These are phyloP conservation scores for Oxyura jamaicensis DNA, from an alignment of 2,113 vertebrate species.

Conservation along the genomic window DNA sequence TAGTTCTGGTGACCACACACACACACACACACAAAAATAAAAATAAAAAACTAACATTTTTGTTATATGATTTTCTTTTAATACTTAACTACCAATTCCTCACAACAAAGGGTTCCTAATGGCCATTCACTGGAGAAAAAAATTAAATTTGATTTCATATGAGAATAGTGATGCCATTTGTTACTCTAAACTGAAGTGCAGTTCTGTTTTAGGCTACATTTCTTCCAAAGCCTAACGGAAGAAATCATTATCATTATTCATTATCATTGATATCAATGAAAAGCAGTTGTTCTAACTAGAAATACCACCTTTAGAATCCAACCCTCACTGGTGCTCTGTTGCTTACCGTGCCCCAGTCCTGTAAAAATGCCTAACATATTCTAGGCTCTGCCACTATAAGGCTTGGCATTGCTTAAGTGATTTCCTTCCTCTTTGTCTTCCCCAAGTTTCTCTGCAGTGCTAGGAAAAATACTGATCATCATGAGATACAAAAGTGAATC, in stretches of 20 bases:
- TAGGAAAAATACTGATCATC: accelerated
- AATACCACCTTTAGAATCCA: not conserved
- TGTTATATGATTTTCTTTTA: not conserved
- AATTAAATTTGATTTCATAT: not conserved
- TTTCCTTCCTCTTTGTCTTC: not conserved
- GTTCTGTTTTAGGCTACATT: not conserved
- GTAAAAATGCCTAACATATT: accelerated
- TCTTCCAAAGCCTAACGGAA: not conserved
- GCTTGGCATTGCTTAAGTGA: not conserved
- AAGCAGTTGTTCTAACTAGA: not conserved
- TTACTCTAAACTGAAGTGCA: not conserved
- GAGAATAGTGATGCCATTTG: not conserved
- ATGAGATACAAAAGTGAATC: not conserved
- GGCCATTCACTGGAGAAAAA: not conserved
- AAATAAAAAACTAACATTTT: accelerated
- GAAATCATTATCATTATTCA: not conserved
- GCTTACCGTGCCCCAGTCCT: not conserved
- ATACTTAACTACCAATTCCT: not conserved
- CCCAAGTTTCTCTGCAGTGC: not conserved
- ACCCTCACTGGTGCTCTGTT: not conserved
- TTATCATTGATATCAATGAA: not conserved
- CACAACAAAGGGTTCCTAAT: not conserved
- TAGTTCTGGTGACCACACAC: not conserved
- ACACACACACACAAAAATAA: too few relatives aligned
- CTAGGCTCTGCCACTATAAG: not conserved